phyloP scores from a whole-genome alignment of 2,113 vertebrate species.

The Trichomycterus rosablanca region DNA sequence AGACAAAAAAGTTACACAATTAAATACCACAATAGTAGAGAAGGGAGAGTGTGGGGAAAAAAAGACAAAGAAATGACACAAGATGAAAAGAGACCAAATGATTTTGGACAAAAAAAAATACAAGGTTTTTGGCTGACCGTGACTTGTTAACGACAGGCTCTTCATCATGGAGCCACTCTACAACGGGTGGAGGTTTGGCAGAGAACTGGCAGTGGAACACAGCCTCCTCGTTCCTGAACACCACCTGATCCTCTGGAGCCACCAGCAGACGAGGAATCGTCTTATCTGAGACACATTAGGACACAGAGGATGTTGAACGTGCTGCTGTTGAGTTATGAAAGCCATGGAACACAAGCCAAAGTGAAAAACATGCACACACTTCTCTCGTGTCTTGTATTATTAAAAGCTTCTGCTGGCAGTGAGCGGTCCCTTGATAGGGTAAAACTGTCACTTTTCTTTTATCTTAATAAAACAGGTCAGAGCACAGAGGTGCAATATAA shows the following conservation, averaged over 20 bases:
- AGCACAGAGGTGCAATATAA: conserved; percentile 1
- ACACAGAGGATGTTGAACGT: not conserved
- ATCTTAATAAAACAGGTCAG: conserved; percentile 15
- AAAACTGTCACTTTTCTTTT: conserved; percentile 38
- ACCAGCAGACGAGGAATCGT: conserved; percentile 71
- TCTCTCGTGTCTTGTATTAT: conserved; percentile 45
- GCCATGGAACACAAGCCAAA: conserved; percentile 2
- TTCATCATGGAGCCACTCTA: conserved; percentile 85
- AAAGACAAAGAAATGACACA: too few relatives aligned
- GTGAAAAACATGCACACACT: not conserved
- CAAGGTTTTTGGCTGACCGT: conserved; percentile 68
- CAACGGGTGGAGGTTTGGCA: conserved; percentile 74
- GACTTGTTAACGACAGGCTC: conserved; percentile 80
- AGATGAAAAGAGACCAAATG: too few relatives aligned
- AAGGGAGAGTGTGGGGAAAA: too few relatives aligned
- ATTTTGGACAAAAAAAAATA: too few relatives aligned
- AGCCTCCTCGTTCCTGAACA: conserved; percentile 83
- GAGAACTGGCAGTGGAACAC: conserved; percentile 91
- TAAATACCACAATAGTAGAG: not conserved
- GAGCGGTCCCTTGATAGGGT: conserved; percentile 40
- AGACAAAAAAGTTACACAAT: not conserved
- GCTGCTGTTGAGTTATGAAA: conserved; percentile 6
- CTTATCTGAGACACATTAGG: conserved; percentile 40
- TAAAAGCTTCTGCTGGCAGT: conserved; percentile 56
- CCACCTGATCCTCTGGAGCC: conserved; percentile 80